Evolutionary conservation across 2,888 invertebrate species (phyloP).

Genomic region (Monochamus alternatus): DNA sequence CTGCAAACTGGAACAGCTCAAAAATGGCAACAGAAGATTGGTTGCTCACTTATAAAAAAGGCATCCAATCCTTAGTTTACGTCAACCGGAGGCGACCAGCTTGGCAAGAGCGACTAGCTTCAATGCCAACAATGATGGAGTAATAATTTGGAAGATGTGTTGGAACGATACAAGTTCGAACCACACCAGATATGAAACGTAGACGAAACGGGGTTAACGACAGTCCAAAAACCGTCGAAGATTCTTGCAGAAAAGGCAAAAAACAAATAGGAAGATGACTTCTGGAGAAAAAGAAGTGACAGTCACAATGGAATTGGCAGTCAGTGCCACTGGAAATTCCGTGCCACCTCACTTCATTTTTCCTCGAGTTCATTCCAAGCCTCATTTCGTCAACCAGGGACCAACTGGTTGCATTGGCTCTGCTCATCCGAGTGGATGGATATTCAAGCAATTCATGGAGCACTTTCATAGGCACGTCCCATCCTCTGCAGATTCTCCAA

Average conservation of each 20-base stretch:
- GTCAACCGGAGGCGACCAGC: slow-evolving; percentile 57
- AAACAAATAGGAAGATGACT: slow-evolving; percentile 56
- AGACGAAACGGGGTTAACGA: slow-evolving; percentile 58
- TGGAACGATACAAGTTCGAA: slow-evolving; percentile 20
- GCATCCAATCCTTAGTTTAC: slow-evolving; percentile 47
- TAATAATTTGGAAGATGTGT: slow-evolving; percentile 37
- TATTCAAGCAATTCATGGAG: slow-evolving; percentile 41
- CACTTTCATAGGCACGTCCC: slow-evolving; percentile 46
- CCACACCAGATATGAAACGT: slow-evolving; percentile 55
- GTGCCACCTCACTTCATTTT: slow-evolving; percentile 47
- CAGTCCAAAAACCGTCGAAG: slow-evolving; percentile 58
- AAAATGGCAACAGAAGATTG: slow-evolving; percentile 46
- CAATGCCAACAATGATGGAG: slow-evolving; percentile 52
- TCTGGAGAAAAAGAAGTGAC: slow-evolving; percentile 50
- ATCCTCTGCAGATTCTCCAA: slow-evolving; percentile 50
- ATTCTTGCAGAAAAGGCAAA: slow-evolving; percentile 55
- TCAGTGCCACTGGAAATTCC: slow-evolving; percentile 52
- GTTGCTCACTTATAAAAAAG: slow-evolving; percentile 40
- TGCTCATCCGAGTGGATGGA: slow-evolving; percentile 58
- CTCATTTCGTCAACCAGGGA: slow-evolving; percentile 50
- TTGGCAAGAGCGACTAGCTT: slow-evolving; percentile 57
- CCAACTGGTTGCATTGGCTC: slow-evolving; percentile 49
- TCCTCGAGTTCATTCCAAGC: slow-evolving; percentile 53
- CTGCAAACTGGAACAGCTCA: slow-evolving; percentile 46
- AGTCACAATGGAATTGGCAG: slow-evolving; percentile 51